Percentiles rank a stretch among this genome's conserved stretches.
These are phyloP conservation scores for Choristoneura fumiferana DNA, from an alignment of 1,140 invertebrate genomes.

Conservation along the genomic window DNA sequence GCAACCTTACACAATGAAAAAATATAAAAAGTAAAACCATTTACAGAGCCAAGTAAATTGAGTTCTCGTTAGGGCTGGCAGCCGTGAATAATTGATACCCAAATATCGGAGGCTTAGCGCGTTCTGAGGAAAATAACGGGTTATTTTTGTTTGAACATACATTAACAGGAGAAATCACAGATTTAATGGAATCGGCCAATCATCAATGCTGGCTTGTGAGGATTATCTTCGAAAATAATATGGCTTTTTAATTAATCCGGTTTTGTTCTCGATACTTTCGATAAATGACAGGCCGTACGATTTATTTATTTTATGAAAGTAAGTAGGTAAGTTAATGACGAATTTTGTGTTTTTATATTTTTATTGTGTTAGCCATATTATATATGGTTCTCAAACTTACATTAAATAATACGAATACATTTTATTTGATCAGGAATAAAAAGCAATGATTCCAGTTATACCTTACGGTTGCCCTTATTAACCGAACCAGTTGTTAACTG, in stretches of 20 bases:
- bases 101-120: slow-evolving; percentile 14
- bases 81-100: slow-evolving; percentile 16
- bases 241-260: not conserved
- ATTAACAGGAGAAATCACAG: not conserved
- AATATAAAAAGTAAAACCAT: slow-evolving; percentile 14
- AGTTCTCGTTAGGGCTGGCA: slow-evolving; percentile 14
- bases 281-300: too few relatives aligned
- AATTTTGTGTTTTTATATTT: too few relatives aligned
- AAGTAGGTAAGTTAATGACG: too few relatives aligned
- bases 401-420: too few relatives aligned
- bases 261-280: not conserved
- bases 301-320: too few relatives aligned
- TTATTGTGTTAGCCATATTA: too few relatives aligned
- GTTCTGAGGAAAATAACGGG: slow-evolving; percentile 8
- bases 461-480: too few relatives aligned
- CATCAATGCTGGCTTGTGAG: not conserved
- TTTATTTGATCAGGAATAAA: too few relatives aligned
- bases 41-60: slow-evolving; percentile 14
- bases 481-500: too few relatives aligned
- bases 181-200: not conserved
- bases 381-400: too few relatives aligned
- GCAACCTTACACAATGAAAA: not conserved
- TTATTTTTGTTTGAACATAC: slow-evolving; percentile 1
- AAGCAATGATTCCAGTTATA: too few relatives aligned
- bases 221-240: not conserved